These are phyloP conservation scores for Ennomos erosarius DNA, from an alignment of 2,888 invertebrate species.

Conservation along the genomic window DNA sequence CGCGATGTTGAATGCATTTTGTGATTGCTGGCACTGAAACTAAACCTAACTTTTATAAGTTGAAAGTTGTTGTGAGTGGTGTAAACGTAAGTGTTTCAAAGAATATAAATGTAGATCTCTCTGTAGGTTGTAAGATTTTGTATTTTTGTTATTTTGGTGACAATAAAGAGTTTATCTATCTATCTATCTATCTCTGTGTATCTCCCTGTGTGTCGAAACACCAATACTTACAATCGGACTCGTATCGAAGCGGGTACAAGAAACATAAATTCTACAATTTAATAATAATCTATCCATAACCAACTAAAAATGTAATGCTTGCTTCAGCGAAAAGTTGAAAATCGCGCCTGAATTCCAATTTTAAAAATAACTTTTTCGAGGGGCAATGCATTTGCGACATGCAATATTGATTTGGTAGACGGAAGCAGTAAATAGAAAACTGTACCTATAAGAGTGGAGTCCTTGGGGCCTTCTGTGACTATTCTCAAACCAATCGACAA, in stretches of 20 bases:
- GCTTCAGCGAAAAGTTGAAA: constrained; percentile 21
- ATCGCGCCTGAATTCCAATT: constrained; percentile 49
- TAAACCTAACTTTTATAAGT: no score
- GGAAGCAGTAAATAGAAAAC: constrained; percentile 73
- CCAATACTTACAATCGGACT: no score
- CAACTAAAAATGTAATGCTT: constrained; percentile 3
- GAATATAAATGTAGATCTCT: no score
- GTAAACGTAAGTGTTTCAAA: no score
- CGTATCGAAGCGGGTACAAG: no score
- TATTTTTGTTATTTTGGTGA: no score
- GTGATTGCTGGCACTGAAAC: constrained; percentile 1
- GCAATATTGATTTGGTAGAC: constrained; percentile 74
- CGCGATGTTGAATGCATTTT: constrained; percentile 26
- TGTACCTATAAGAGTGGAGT: constrained; percentile 70
- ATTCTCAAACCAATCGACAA: constrained; percentile 51
- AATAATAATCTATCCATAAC: background rate
- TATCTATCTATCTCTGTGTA: no score
- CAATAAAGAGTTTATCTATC: no score
- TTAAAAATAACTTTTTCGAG: constrained; percentile 53
- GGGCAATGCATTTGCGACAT: constrained; percentile 66
- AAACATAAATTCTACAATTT: background rate
- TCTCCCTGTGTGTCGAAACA: no score
- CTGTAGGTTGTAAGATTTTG: no score
- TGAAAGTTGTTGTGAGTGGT: no score
- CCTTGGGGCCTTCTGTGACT: constrained; percentile 59